Base-by-base conservation (phyloP, 37 sponge, comb jelly and placozoan species). In the Mnemiopsis leidyi region DNA sequence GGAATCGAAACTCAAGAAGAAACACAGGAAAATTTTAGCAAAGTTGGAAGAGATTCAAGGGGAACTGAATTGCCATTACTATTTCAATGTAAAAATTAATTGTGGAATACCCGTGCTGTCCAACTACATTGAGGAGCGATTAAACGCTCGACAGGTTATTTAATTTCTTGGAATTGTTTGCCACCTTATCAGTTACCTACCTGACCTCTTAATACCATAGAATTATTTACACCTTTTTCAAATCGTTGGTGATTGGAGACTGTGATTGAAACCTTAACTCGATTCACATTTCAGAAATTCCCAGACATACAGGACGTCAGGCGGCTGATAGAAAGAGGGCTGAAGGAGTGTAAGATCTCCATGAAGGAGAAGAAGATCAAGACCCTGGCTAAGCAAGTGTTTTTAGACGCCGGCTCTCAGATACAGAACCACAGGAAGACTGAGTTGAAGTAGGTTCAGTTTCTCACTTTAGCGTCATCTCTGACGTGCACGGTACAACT, bases 1-100 rank as follows among this genome's bases (percentile, higher is more conserved):
- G 90, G 90, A 85, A 25, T 25, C 61, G 48, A 85, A 40, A n/a
- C 23, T 85, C 48, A 85, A 85, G 90, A 85, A 85, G 90, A 85
- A 85, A 26, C 90, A 85, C 48, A 85, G 90, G 90, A 85, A n/a
- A 0, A 28, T 85, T 38, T 26, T 85, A 39, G 2, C 0, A n/a
- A 37, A 85, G 29, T 85, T 85, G 48, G 90, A 85, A 37, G 90
- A 85, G 24, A 39, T 85, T 40, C 90, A 85, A 37, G 90, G 90
- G 0, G 40, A 38, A 2, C 90, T 85, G 9, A 40, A 85, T 29
- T 35, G 33, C 1, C 90, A 85, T 37, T 85, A 85, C 61, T 21
- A 37, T 3, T 85, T 85, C 61, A 23, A 40, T 3, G 90, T 85
- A 3, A 85, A 85, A 37, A 25, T 85, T 40, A 85, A 85, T 25